Conservation (phyloP, 2,888 invertebrate species). For the Nymphalis c-album region DNA sequence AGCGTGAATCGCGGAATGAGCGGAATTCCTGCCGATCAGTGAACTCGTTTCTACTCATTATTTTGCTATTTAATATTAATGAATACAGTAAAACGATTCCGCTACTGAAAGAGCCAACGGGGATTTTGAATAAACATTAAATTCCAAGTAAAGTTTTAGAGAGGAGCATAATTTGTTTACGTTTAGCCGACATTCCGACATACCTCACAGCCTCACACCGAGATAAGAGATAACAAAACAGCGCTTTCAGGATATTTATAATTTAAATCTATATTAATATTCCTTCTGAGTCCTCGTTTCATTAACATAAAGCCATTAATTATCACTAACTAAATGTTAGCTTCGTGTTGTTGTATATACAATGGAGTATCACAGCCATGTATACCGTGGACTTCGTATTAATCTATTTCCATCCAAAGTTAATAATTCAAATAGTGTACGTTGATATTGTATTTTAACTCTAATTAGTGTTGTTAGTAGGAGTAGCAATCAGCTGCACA, state of each 20-base stretch:
- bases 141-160: constrained; percentile 17
- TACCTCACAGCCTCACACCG: neutral
- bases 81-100: constrained; percentile 3
- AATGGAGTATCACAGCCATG: too few relatives aligned
- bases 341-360: neutral
- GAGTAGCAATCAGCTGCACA: too few relatives aligned
- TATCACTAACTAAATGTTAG: neutral
- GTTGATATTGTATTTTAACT: too few relatives aligned
- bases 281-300: neutral
- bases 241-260: constrained; percentile 4
- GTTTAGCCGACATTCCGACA: constrained; percentile 13
- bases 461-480: too few relatives aligned
- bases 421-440: too few relatives aligned
- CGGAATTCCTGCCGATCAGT: neutral
- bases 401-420: too few relatives aligned
- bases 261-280: constrained; percentile 5
- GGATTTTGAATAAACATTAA: constrained; percentile 10
- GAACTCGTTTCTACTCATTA: constrained; percentile 5
- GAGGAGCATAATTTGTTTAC: constrained; percentile 15
- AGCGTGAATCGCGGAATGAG: neutral
- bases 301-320: neutral
- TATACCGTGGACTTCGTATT: too few relatives aligned
- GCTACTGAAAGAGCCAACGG: constrained; percentile 3
- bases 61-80: constrained; percentile 13
- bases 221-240: neutral